Conservation (phyloP, 1,140 invertebrate species). For the Aphelenchoides fujianensis region DNA sequence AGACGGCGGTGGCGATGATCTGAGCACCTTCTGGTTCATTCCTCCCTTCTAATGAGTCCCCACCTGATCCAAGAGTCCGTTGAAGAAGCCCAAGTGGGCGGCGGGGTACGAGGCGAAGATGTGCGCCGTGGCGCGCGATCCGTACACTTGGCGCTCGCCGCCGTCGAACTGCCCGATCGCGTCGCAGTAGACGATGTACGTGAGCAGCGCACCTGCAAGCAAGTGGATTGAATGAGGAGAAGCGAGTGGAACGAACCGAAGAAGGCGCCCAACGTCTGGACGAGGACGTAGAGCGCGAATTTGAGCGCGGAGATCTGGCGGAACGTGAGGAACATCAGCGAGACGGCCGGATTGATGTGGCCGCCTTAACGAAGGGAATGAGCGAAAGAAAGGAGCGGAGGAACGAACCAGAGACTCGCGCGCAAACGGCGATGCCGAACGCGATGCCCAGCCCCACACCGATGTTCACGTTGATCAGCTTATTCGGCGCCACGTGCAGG, state of each 20-base stretch:
- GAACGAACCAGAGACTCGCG: slow-evolving; percentile 39
- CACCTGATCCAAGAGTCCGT: slow-evolving; percentile 66
- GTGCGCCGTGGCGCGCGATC: slow-evolving; percentile 64
- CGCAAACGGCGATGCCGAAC: slow-evolving; percentile 50
- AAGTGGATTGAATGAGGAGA: no score
- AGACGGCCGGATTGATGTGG: slow-evolving; percentile 68
- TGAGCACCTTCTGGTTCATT: slow-evolving; percentile 57
- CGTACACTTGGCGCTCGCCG: slow-evolving; percentile 58
- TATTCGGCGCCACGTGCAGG: slow-evolving; percentile 28
- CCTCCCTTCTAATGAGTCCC: slow-evolving; percentile 64
- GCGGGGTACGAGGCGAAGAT: slow-evolving; percentile 69
- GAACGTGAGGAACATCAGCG: slow-evolving; percentile 65
- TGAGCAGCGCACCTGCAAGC: slow-evolving; percentile 16
- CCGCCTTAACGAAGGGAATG: slow-evolving; percentile 64
- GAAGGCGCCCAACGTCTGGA: slow-evolving; percentile 68
- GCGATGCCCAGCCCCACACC: slow-evolving; percentile 49
- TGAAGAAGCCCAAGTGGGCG: slow-evolving; percentile 62
- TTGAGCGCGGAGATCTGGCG: slow-evolving; percentile 64
- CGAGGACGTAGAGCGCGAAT: slow-evolving; percentile 65
- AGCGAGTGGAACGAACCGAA: no score
- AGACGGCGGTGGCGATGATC: slow-evolving; percentile 49
- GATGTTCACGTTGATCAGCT: slow-evolving; percentile 41
- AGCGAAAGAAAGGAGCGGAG: neutral
- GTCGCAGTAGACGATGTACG: slow-evolving; percentile 54
- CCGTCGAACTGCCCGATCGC: slow-evolving; percentile 65